Conservation (phyloP, 2,113 vertebrate species). For the Elachura formosa region DNA sequence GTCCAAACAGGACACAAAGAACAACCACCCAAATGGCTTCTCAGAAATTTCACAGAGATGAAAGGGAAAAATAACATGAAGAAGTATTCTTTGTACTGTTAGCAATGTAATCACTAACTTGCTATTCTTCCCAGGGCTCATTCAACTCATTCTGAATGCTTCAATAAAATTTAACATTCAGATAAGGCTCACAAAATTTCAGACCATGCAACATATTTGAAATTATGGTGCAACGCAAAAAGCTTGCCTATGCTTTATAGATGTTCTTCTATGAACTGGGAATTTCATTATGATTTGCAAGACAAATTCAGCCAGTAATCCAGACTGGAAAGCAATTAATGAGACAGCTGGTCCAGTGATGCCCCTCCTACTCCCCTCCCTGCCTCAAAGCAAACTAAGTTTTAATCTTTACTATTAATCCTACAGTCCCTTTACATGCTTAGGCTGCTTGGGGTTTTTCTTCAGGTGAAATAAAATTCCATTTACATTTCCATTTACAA, state of each 20-base stretch:
- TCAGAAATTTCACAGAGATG: background rate
- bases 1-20: background rate
- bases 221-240: background rate
- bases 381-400: background rate
- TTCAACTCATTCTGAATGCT: background rate
- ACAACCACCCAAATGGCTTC: background rate
- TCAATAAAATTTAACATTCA: background rate
- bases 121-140: background rate
- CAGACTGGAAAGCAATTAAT: background rate
- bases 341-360: background rate
- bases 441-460: background rate
- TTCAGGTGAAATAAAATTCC: slow-evolving; percentile 8
- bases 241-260: background rate
- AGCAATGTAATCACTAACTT: background rate
- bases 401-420: background rate
- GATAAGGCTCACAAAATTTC: background rate
- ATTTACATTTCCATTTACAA: too few species aligned
- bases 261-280: background rate
- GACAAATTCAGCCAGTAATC: background rate
- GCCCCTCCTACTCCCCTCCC: background rate
- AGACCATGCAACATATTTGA: background rate
- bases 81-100: background rate
- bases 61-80: background rate
- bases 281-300: background rate
- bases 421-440: background rate